These are phyloP conservation scores for Anguilla anguilla DNA, from an alignment of 2,797 vertebrate genomes.

Conservation along the genomic window DNA sequence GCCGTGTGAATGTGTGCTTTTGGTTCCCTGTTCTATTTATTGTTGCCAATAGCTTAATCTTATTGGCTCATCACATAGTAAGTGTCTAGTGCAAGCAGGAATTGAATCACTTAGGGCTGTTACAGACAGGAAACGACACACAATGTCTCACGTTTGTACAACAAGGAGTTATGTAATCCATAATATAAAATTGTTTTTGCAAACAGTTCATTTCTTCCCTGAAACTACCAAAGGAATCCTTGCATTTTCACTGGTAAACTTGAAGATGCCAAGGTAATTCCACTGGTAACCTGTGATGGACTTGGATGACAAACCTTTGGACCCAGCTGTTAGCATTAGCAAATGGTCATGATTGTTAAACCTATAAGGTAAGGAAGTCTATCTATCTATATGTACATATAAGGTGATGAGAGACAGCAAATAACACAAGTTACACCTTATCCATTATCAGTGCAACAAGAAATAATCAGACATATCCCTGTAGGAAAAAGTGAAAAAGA, in stretches of 20 bases:
- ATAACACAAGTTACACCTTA: background rate
- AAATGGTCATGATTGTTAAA: background rate
- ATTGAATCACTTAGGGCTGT: background rate
- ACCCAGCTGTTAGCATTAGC: background rate
- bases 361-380: background rate
- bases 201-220: background rate
- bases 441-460: too few species aligned
- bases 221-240: background rate
- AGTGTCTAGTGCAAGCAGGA: background rate
- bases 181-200: constrained; percentile 3
- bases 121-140: background rate
- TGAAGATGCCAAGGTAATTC: background rate
- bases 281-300: background rate
- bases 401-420: background rate
- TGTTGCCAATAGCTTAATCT: background rate
- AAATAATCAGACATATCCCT: too few species aligned
- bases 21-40: background rate
- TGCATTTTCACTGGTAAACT: background rate
- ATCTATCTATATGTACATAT: background rate
- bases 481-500: too few species aligned
- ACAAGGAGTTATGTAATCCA: background rate
- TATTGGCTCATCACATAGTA: background rate
- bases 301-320: background rate
- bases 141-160: background rate
- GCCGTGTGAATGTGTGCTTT: background rate